Evolutionary conservation across 1,140 invertebrate species (phyloP).

Genomic region (Wasmannia auropunctata): DNA sequence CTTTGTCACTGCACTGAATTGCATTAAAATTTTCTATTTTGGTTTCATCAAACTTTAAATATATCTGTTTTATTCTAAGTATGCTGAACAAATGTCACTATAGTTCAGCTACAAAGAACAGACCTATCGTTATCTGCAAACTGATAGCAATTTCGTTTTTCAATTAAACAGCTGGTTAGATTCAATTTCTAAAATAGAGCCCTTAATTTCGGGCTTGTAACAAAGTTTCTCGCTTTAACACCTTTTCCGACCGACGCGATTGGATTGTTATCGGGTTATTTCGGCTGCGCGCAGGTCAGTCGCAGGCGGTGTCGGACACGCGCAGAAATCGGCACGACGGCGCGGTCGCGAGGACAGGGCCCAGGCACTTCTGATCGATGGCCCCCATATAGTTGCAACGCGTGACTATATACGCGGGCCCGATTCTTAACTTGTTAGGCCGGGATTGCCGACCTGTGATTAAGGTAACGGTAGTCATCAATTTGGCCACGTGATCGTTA

Average conservation of each 20-base stretch:
- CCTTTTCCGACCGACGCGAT: not conserved
- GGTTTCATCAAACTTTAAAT: too few species aligned
- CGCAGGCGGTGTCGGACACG: conserved; percentile 5
- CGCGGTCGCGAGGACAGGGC: conserved; percentile 24
- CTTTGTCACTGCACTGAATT: too few species aligned
- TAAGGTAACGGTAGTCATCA: conserved; percentile 77
- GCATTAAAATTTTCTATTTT: too few species aligned
- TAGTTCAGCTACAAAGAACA: too few species aligned
- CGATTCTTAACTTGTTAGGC: conserved; percentile 75
- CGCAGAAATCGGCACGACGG: not conserved
- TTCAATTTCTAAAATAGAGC: too few species aligned
- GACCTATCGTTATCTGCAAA: not conserved
- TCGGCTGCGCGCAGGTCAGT: conserved; percentile 3
- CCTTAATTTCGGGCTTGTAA: not conserved
- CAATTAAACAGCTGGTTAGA: not conserved
- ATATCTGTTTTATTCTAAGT: too few species aligned
- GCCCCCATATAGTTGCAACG: conserved; percentile 62
- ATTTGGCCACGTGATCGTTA: conserved; percentile 76
- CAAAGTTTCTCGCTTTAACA: not conserved
- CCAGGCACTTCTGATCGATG: conserved; percentile 62
- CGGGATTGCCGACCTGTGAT: conserved; percentile 74
- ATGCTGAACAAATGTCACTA: too few species aligned
- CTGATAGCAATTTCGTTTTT: not conserved
- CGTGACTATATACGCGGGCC: conserved; percentile 69
- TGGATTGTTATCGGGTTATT: conserved; percentile 13